Evolutionary conservation across 2,888 invertebrate species (phyloP).

Genomic region (Barypeithes pellucidus): DNA sequence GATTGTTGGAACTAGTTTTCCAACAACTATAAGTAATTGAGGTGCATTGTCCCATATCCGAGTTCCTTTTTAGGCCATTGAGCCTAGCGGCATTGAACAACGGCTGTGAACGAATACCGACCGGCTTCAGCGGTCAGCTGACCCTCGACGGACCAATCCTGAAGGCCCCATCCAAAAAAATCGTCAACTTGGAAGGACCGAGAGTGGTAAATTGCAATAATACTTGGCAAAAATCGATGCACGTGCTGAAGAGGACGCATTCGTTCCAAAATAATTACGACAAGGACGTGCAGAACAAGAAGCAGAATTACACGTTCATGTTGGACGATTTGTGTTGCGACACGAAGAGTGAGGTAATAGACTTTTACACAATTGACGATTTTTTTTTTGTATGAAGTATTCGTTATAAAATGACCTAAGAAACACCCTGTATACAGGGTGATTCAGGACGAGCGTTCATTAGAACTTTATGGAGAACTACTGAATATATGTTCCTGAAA

Average conservation of each 20-base stretch:
- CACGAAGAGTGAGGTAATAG: conserved; percentile 55
- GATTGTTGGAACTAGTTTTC: too few species aligned
- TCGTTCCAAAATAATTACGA: conserved; percentile 81
- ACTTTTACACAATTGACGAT: too few species aligned
- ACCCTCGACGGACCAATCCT: conserved; percentile 73
- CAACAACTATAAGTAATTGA: too few species aligned
- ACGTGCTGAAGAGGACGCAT: conserved; percentile 76
- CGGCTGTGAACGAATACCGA: conserved; percentile 62
- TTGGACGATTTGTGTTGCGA: conserved; percentile 75
- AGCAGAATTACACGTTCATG: conserved; percentile 74
- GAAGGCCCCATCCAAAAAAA: conserved; percentile 68
- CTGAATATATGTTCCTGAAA: too few species aligned
- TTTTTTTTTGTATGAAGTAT: too few species aligned
- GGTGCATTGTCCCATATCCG: too few species aligned
- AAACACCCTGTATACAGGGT: too few species aligned
- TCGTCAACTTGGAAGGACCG: conserved; percentile 66
- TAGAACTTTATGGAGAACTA: too few species aligned
- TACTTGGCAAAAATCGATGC: conserved; percentile 73
- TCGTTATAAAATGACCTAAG: too few species aligned
- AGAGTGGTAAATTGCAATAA: conserved; percentile 61
- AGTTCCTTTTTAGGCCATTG: conserved; percentile 58
- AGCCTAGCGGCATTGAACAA: conserved; percentile 64
- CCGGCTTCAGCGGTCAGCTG: conserved; percentile 74
- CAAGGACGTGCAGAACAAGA: conserved; percentile 77
- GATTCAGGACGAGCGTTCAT: too few species aligned